These are phyloP conservation scores for Hymenochirus boettgeri DNA, from an alignment of 2,113 vertebrate genomes.

Conservation along the genomic window DNA sequence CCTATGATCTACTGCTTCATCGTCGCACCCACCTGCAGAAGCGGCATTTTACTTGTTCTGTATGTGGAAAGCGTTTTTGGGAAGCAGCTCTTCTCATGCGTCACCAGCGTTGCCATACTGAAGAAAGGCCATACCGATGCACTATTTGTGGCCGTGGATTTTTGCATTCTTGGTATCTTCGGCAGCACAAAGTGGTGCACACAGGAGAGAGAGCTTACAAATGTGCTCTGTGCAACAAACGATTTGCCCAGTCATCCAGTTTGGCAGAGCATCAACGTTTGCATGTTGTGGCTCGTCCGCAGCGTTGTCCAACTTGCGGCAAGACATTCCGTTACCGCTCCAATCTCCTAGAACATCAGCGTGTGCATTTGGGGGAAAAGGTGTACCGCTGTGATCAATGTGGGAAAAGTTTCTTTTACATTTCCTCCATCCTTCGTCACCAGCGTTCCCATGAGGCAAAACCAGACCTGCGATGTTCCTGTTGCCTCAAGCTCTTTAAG, in stretches of 20 bases:
- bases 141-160: constrained; percentile 70
- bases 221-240: constrained; percentile 59
- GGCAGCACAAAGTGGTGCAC: constrained; percentile 77
- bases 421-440: constrained; percentile 62
- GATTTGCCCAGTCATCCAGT: constrained; percentile 61
- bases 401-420: constrained; percentile 63
- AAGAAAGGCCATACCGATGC: constrained; percentile 78
- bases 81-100: constrained; percentile 78
- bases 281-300: constrained; percentile 55
- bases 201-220: constrained; percentile 59
- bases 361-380: constrained; percentile 60
- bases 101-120: constrained; percentile 79
- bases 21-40: constrained; percentile 74
- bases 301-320: constrained; percentile 58
- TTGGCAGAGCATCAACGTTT: constrained; percentile 59
- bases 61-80: constrained; percentile 82
- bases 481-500: constrained; percentile 66
- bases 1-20: constrained; percentile 61
- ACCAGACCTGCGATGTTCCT: constrained; percentile 52
- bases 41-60: constrained; percentile 73
- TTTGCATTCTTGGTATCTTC: constrained; percentile 75
- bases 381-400: constrained; percentile 65
- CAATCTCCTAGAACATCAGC: constrained; percentile 61
- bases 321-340: constrained; percentile 64
- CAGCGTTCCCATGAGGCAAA: constrained; percentile 57